phyloP scores from a whole-genome alignment of 2,888 invertebrate species.

The Tetranychus piercei region DNA sequence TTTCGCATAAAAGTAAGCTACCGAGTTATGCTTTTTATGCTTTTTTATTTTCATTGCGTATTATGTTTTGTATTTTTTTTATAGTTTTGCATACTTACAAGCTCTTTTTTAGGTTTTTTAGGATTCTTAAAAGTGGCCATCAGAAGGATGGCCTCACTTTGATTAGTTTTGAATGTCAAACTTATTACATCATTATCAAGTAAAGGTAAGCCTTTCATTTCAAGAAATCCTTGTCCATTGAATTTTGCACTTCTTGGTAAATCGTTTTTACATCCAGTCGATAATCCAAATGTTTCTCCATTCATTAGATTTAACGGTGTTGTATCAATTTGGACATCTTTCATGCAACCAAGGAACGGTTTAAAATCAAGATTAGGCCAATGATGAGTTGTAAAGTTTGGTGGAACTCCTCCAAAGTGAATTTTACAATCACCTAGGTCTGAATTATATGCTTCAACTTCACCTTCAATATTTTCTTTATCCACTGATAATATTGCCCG shows the following conservation, averaged over 20 bases:
- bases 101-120: constrained; percentile 23
- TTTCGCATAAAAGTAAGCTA: neutral
- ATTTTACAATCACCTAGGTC: constrained; percentile 42
- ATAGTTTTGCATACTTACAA: neutral
- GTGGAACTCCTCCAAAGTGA: constrained; percentile 68
- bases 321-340: constrained; percentile 50
- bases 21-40: too few relatives aligned
- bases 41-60: too few relatives aligned
- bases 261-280: constrained; percentile 49
- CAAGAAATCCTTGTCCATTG: constrained; percentile 57
- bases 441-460: constrained; percentile 24
- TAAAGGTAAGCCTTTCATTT: constrained; percentile 49
- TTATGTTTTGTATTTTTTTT: too few relatives aligned
- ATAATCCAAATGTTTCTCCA: constrained; percentile 51
- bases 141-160: constrained; percentile 48
- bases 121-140: constrained; percentile 37
- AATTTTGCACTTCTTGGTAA: constrained; percentile 48
- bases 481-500: constrained; percentile 25
- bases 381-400: constrained; percentile 40
- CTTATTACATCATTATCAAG: constrained; percentile 48
- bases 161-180: constrained; percentile 53
- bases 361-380: constrained; percentile 1
- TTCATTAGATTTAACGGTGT: constrained; percentile 49
- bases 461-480: constrained; percentile 22
- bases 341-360: constrained; percentile 61